phyloP scores from a whole-genome alignment of 2,113 vertebrate genomes.

The Pseudorasbora parva region DNA sequence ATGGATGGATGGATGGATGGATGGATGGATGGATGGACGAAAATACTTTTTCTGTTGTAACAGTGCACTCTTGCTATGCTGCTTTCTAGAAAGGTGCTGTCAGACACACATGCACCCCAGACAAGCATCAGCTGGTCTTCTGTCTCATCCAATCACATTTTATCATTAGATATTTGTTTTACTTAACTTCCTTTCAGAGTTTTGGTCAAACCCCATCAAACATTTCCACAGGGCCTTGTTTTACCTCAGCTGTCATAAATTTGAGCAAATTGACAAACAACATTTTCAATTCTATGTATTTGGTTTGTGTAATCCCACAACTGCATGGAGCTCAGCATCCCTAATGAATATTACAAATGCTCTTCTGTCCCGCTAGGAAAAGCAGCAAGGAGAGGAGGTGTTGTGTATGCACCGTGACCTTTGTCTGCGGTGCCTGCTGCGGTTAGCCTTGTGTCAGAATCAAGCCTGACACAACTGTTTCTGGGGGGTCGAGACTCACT shows the following conservation, averaged over 20 bases:
- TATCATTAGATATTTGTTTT: slow-evolving; percentile 48
- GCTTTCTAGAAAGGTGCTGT: background rate
- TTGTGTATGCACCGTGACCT: slow-evolving; percentile 56
- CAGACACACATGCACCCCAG: background rate
- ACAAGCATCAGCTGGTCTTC: slow-evolving; percentile 40
- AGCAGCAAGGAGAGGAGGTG: background rate
- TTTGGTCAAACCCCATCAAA: slow-evolving; percentile 20
- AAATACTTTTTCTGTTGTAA: too few species aligned
- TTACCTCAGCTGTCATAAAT: slow-evolving; percentile 37
- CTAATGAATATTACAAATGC: slow-evolving; percentile 56
- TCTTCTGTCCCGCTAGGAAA: slow-evolving; percentile 19
- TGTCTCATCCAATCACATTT: slow-evolving; percentile 41
- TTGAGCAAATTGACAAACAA: slow-evolving; percentile 34
- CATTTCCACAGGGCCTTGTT: slow-evolving; percentile 21
- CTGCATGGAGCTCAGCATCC: slow-evolving; percentile 22
- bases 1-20: too few species aligned
- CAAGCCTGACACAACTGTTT: slow-evolving; percentile 31
- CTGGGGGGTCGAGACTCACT: slow-evolving; percentile 38
- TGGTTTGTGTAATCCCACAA: background rate
- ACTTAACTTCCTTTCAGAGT: slow-evolving; percentile 20
- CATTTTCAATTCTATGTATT: slow-evolving; percentile 41
- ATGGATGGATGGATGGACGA: too few species aligned
- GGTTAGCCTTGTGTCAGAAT: slow-evolving; percentile 38
- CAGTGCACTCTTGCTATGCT: too few species aligned
- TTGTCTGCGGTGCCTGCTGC: slow-evolving; percentile 47